Base-by-base conservation (phyloP, 2,797 vertebrate species). In the Pelochelys cantorii region DNA sequence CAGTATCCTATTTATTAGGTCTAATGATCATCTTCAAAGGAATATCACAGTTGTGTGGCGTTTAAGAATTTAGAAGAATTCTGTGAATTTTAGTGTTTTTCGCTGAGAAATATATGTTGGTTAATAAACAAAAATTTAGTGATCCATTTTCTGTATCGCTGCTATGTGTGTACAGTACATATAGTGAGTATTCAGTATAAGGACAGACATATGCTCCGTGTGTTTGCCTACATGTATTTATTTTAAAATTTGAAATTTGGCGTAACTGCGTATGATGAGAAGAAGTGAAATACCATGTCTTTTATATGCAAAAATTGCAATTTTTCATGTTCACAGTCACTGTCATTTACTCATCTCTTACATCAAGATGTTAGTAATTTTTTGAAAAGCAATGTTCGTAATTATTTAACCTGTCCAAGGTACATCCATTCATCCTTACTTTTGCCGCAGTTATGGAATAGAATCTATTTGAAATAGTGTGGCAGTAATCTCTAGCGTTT, bases 11-110 rank as follows among this genome's bases (percentile, higher is more conserved):
- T 94, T 91, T 90, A 96, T 88, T 87, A 93, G 97, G 94, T 94
- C 96, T 91, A 95, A 93, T 91, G 97, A 89, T 93, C 56, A 3
- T 93, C 97, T 96, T 97, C 97, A 97, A 95, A 97, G 96, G 96
- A 91, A 81, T 80, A 89, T 90, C 80, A 77, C 96, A 89, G 96
- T 71, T 85, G 2, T 15, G 84, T 77, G 83, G 92, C 91, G 79
- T 93, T 95, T 92, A 79, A 81, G 94, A 95, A 90, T 96, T 95
- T 94, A 77, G 86, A 94, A 94, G 96, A 94, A 93, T 96, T 94
- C 92, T 90, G n/a, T 55, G 81, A 93, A 92, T 83, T 95, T 82
- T 75, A 48, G 86, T 88, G 92, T 85, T 88, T 92, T 91, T 91
- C 87, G 89, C 91, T 94, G 80, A 94, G 95, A 86, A 93, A 93